These are phyloP conservation scores for Polymixis flavicincta DNA, from an alignment of 2,888 invertebrate genomes.

Conservation along the genomic window DNA sequence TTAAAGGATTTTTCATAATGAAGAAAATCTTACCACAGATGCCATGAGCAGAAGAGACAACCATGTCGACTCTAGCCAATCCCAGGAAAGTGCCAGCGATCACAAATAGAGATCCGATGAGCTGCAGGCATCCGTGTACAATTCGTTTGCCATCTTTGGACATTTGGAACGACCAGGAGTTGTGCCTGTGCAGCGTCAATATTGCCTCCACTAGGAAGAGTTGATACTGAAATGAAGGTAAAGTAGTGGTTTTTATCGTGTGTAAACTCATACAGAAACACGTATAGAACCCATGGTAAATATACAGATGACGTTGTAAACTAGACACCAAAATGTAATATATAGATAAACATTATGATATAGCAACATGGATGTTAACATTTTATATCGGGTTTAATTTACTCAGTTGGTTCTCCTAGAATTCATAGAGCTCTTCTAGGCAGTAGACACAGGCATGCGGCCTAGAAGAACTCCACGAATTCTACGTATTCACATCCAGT, in stretches of 20 bases:
- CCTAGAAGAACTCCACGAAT: not conserved
- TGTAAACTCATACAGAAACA: not conserved
- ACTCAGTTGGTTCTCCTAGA: not conserved
- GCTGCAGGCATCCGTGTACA: slow-evolving; percentile 89
- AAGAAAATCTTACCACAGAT: slow-evolving; percentile 82
- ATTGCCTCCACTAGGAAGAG: slow-evolving; percentile 88
- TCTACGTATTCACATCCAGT: not conserved
- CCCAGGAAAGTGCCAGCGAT: slow-evolving; percentile 88
- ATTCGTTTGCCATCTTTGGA: slow-evolving; percentile 83
- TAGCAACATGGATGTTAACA: not conserved
- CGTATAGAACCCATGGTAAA: not conserved
- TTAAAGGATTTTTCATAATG: too few relatives aligned
- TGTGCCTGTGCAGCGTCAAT: slow-evolving; percentile 85
- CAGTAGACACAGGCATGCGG: too few relatives aligned
- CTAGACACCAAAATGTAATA: too few relatives aligned
- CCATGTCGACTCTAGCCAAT: slow-evolving; percentile 81
- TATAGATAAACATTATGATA: too few relatives aligned
- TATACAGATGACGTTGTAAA: not conserved
- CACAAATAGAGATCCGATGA: slow-evolving; percentile 86
- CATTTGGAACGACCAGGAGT: slow-evolving; percentile 87
- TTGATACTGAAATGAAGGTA: slow-evolving; percentile 84
- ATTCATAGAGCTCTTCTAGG: too few relatives aligned
- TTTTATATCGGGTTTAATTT: not conserved
- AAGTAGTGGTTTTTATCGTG: not conserved
- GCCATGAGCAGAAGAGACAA: slow-evolving; percentile 83